Evolutionary conservation across 2,113 vertebrate species (phyloP).

Genomic region (Gopherus flavomarginatus): DNA sequence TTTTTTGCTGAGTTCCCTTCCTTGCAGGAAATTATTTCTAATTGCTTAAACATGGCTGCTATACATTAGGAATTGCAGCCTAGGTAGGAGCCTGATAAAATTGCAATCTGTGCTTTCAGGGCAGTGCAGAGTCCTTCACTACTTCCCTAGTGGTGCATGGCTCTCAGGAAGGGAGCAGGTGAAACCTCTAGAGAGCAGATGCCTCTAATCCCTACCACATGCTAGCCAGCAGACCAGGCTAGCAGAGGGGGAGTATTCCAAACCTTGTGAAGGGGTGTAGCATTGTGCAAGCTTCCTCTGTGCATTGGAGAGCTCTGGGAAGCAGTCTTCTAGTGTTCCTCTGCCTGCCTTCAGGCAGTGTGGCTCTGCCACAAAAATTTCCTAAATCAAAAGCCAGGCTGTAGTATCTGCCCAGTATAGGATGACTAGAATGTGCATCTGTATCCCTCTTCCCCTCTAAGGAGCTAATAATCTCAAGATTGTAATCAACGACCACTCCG

Average conservation of each 20-base stretch:
- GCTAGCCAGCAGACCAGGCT: not conserved
- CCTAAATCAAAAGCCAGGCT: not conserved
- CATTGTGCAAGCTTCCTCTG: not conserved
- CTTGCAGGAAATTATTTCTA: not conserved
- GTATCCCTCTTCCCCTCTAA: not conserved
- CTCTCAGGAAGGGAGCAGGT: not conserved
- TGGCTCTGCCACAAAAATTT: not conserved
- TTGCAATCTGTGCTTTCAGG: not conserved
- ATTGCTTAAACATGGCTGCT: not conserved
- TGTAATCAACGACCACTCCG: not conserved
- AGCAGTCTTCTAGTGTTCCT: not conserved
- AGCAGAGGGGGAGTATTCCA: not conserved
- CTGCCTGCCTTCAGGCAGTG: not conserved
- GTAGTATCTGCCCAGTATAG: not conserved
- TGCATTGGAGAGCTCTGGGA: not conserved
- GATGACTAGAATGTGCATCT: not conserved
- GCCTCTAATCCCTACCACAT: not conserved
- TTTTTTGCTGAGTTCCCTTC: not conserved
- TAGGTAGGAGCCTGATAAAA: not conserved
- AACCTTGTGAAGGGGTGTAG: not conserved
- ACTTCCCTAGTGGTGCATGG: not conserved
- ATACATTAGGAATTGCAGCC: not conserved
- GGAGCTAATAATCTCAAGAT: not conserved
- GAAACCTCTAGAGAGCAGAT: not conserved
- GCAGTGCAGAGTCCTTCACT: not conserved